Conservation (phyloP, 2,888 invertebrate species). For the Thumatha senex region DNA sequence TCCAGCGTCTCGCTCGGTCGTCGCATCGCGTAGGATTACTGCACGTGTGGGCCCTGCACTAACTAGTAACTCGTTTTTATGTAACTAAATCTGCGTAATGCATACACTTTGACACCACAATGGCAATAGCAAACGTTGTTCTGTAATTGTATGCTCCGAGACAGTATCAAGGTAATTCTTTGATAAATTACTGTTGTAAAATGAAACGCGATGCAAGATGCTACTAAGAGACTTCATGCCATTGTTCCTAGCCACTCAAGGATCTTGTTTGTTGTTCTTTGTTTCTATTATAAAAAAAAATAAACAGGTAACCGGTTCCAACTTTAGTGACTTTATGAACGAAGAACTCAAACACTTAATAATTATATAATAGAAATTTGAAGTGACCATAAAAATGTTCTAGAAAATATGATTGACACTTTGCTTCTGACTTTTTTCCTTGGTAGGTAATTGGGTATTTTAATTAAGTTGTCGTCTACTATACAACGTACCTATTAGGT, state of each 20-base stretch:
- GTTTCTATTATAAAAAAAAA: slow-evolving; percentile 12
- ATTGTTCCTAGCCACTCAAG: slow-evolving; percentile 23
- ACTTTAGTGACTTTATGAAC: not conserved
- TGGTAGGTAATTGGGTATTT: too few relatives aligned
- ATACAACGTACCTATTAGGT: too few relatives aligned
- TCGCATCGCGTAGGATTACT: slow-evolving; percentile 38
- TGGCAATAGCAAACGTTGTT: slow-evolving; percentile 27
- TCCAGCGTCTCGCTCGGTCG: slow-evolving; percentile 26
- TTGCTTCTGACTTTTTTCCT: too few relatives aligned
- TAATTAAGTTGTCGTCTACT: too few relatives aligned
- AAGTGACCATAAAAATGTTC: not conserved
- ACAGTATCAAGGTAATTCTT: slow-evolving; percentile 13
- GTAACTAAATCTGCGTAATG: slow-evolving; percentile 44
- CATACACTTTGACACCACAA: slow-evolving; percentile 34
- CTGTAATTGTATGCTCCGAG: slow-evolving; percentile 19
- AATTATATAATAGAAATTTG: not conserved
- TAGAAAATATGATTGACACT: too few relatives aligned
- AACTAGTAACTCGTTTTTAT: slow-evolving; percentile 47
- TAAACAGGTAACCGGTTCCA: slow-evolving; percentile 18
- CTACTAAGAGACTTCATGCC: slow-evolving; percentile 9
- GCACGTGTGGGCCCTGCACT: slow-evolving; percentile 43
- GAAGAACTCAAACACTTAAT: not conserved
- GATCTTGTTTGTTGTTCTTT: slow-evolving; percentile 14
- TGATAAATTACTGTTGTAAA: slow-evolving; percentile 9
- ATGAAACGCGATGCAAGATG: slow-evolving; percentile 17